Conservation (phyloP, 2,888 invertebrate species). For the Elmis aenea region DNA sequence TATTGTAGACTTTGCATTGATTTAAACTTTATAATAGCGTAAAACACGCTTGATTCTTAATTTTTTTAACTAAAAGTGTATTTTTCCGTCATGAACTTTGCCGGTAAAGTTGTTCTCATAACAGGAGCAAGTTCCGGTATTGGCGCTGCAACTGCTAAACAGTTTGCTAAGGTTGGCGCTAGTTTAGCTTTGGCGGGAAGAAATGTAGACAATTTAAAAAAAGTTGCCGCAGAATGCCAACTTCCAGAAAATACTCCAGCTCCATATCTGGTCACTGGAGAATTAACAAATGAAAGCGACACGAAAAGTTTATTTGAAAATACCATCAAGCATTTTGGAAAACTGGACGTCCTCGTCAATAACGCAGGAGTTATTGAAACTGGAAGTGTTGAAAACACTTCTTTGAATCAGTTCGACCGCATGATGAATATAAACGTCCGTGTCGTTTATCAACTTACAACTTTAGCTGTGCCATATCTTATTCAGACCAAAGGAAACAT, state of each 20-base stretch:
- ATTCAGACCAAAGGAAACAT: constrained; percentile 81
- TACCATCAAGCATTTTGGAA: constrained; percentile 69
- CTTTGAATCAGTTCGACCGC: constrained; percentile 80
- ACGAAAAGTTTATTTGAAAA: constrained; percentile 65
- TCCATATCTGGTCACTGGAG: constrained; percentile 61
- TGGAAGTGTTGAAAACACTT: constrained; percentile 81
- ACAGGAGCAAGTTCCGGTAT: constrained; percentile 85
- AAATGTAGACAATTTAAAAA: constrained; percentile 62
- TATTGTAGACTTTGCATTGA: too few relatives aligned
- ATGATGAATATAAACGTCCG: constrained; percentile 88
- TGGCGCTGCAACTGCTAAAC: constrained; percentile 74
- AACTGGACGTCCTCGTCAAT: constrained; percentile 80
- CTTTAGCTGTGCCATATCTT: constrained; percentile 82
- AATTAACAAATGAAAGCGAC: constrained; percentile 69
- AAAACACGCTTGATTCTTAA: too few relatives aligned
- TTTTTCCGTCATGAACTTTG: constrained; percentile 56
- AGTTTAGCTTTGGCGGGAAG: constrained; percentile 68
- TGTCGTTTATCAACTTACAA: constrained; percentile 75
- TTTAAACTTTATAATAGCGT: too few relatives aligned
- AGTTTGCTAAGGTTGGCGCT: constrained; percentile 71
- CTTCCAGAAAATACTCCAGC: constrained; percentile 38
- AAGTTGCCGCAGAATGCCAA: constrained; percentile 56
- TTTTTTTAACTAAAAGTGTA: too few relatives aligned
- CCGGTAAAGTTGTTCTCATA: constrained; percentile 68
- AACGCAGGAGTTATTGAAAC: constrained; percentile 82